Base-by-base conservation (phyloP, 2,113 vertebrate genomes). In the Mastomys natalensis region DNA sequence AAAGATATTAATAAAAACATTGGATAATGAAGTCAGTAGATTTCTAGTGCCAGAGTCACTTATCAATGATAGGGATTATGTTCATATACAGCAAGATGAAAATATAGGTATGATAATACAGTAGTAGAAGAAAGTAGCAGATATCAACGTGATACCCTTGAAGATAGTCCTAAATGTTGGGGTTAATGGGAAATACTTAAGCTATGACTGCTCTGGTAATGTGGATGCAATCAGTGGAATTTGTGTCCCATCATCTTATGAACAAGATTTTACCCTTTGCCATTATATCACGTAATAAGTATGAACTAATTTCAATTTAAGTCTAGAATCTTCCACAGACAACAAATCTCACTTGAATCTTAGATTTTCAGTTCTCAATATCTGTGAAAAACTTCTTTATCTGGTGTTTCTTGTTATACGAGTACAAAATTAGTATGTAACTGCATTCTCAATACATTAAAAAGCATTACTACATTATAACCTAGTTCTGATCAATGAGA, bases 221-320 rank as follows among this genome's bases (percentile, higher is more conserved):
- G 8, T 78, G 21, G 48, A 17, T 62, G 16, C 21, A 78, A 64
- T 51, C 13, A 40, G 7, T 40, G 17, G 13, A 51, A n/a, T 26
- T 48, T 34, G 16, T 53, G 17, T 17, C 11, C 3, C 55, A 3
- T 13, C 17, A 55, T 55, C 3, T 60, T 43, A 43, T 24, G 1
- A n/a, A 24, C 40, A 15, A 87, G 34, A 16, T 19, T 73, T 34
- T 48, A 92, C 34, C 6, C 3, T 15, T 19, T 53, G 70, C 4
- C 16, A 31, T 86, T 76, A 26, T 2, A 13, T 3, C 10, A 40
- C 21, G 26, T n/a, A 82, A 85, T 7, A 84, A 5, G 12, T 66
- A 22, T 29, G 2, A 16, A 5, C 6, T 1, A 9, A 7, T 31
- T 29, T 37, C 2, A 9, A 7, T 31, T 29, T 37, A 43, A 24